These are phyloP conservation scores for Egretta garzetta DNA, from an alignment of 2,113 vertebrate genomes.

Conservation along the genomic window DNA sequence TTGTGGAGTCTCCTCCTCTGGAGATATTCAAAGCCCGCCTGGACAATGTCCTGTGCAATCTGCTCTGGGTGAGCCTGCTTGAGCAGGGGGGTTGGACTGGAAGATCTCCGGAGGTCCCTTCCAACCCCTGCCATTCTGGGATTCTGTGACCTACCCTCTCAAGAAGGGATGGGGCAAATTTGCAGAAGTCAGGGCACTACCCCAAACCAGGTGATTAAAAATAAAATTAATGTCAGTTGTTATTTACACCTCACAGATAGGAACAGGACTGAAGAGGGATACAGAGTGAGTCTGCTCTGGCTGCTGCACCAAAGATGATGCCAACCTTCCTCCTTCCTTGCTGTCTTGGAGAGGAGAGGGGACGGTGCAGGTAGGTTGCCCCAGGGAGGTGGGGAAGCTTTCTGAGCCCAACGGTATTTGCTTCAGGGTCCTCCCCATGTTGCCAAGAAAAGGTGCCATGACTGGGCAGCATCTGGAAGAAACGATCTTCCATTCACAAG, in stretches of 20 bases:
- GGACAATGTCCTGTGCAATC: too few species aligned
- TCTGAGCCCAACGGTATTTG: neutral
- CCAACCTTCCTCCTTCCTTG: neutral
- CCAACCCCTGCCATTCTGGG: too few species aligned
- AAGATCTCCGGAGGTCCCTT: too few species aligned
- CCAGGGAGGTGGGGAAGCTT: neutral
- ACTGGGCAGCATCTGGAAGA: neutral
- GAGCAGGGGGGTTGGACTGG: too few species aligned
- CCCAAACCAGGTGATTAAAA: neutral
- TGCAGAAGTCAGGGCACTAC: neutral
- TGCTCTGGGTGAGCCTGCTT: too few species aligned
- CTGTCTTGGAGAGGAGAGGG: neutral
- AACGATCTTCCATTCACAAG: neutral
- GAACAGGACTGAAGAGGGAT: neutral
- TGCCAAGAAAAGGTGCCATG: neutral
- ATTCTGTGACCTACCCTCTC: neutral
- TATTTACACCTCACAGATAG: neutral
- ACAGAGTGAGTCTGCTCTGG: neutral
- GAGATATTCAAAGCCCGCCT: too few species aligned
- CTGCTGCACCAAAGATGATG: neutral
- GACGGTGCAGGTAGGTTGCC: neutral
- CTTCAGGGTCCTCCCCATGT: neutral
- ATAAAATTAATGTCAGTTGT: neutral
- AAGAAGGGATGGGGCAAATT: neutral
- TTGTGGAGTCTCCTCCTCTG: too few species aligned